phyloP scores from a whole-genome alignment of 2,113 vertebrate species.

The Gallinago jamesoni region DNA sequence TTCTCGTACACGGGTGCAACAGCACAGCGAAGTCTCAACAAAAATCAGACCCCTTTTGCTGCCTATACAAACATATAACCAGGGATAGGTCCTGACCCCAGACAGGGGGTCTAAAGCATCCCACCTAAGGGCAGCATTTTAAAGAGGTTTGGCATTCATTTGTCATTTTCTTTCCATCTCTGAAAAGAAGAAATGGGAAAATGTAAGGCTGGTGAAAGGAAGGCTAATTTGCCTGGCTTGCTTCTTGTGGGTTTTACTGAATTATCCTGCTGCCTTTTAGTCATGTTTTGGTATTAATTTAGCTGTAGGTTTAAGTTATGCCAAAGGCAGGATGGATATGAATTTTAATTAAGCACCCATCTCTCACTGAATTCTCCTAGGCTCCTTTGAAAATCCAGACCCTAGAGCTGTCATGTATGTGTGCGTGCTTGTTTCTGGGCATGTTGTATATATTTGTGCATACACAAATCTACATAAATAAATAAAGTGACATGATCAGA shows the following conservation, averaged over 20 bases:
- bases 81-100: background rate
- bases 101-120: background rate
- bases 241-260: conserved; percentile 41
- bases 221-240: conserved; percentile 15
- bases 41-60: background rate
- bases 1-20: background rate
- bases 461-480: conserved; percentile 61
- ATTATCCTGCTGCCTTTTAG: conserved; percentile 37
- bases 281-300: conserved; percentile 51
- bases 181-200: background rate
- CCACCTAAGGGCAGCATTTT: background rate
- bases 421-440: conserved; percentile 1
- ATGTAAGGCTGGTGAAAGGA: conserved; percentile 8
- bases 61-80: background rate
- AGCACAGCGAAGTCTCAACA: background rate
- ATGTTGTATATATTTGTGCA: conserved; percentile 4
- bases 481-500: conserved; percentile 44
- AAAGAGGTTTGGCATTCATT: background rate
- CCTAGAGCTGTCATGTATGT: conserved; percentile 26
- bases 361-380: background rate
- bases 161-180: background rate
- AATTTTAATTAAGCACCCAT: conserved; percentile 63
- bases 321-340: conserved; percentile 19
- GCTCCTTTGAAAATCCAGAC: conserved; percentile 25
- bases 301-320: conserved; percentile 38